Evolutionary conservation across 2,113 vertebrate genomes (phyloP).

Genomic region (Thamnaconus septentrionalis): DNA sequence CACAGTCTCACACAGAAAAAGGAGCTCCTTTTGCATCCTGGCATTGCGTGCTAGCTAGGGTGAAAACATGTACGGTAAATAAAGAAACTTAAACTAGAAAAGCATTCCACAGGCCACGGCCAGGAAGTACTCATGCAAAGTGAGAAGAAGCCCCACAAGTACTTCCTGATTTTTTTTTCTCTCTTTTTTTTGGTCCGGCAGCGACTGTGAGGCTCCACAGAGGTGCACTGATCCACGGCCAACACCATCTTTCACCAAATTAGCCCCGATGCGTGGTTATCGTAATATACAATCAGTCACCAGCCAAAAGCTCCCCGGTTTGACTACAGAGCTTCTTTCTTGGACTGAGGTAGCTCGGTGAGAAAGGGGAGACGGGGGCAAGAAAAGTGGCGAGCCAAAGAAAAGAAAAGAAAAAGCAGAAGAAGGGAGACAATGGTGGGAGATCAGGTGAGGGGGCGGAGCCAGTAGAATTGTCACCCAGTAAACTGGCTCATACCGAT

Average conservation of each 20-base stretch:
- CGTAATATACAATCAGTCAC: too few species aligned
- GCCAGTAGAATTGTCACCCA: conserved; percentile 33
- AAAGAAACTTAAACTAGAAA: too few species aligned
- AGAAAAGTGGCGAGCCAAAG: conserved; percentile 1
- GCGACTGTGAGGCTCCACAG: conserved; percentile 9
- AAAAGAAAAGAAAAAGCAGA: background rate
- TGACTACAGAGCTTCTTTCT: conserved; percentile 35
- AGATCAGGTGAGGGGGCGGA: conserved; percentile 69
- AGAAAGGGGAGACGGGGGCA: conserved; percentile 46
- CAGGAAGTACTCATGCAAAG: too few species aligned
- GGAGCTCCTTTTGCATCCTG: too few species aligned
- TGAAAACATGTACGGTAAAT: too few species aligned
- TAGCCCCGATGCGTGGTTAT: too few species aligned
- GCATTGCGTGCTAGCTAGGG: too few species aligned
- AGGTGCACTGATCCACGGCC: conserved; percentile 16
- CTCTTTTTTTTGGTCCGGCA: background rate
- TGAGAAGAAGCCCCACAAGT: background rate
- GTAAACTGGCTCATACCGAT: conserved; percentile 44
- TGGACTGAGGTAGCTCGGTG: conserved; percentile 38
- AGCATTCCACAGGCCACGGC: too few species aligned
- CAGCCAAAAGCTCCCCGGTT: conserved; percentile 19
- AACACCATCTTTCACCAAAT: background rate
- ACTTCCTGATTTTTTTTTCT: conserved; percentile 19
- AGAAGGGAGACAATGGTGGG: conserved; percentile 26
- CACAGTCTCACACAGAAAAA: too few species aligned